phyloP scores from a whole-genome alignment of 1,140 invertebrate genomes.

The Rhizoglyphus robini region DNA sequence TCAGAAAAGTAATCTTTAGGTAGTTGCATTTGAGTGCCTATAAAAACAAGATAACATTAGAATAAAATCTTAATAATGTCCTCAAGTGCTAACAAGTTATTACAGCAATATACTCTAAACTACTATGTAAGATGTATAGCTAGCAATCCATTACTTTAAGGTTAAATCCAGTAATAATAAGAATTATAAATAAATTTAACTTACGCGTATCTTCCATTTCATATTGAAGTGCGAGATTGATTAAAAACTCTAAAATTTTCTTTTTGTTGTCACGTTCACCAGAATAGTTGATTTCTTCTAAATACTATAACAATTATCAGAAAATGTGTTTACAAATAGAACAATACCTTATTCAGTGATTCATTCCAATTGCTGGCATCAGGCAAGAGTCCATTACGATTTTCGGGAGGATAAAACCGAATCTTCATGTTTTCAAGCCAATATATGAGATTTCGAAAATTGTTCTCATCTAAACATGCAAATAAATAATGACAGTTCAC shows the following conservation, averaged over 20 bases:
- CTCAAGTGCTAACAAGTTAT: too few species aligned
- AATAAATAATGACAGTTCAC: not conserved
- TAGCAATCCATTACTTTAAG: too few species aligned
- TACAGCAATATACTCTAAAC: too few species aligned
- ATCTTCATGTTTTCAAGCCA: slow-evolving; percentile 94
- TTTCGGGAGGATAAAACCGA: slow-evolving; percentile 68
- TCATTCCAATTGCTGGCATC: slow-evolving; percentile 51
- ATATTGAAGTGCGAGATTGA: slow-evolving; percentile 62
- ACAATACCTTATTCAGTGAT: slow-evolving; percentile 41
- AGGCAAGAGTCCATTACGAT: slow-evolving; percentile 52
- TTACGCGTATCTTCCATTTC: slow-evolving; percentile 68
- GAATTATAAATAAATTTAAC: too few species aligned
- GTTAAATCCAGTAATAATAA: too few species aligned
- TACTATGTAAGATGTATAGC: too few species aligned
- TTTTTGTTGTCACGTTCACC: slow-evolving; percentile 47
- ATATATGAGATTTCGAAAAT: slow-evolving; percentile 60
- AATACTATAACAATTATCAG: slow-evolving; percentile 49
- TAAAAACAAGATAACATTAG: not conserved
- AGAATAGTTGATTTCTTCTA: slow-evolving; percentile 49
- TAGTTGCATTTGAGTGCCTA: not conserved
- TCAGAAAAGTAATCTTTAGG: too few species aligned
- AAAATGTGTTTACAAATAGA: too few species aligned
- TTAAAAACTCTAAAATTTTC: slow-evolving; percentile 61
- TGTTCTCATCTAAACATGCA: slow-evolving; percentile 48
- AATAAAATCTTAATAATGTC: too few species aligned